Base-by-base conservation (phyloP, 2,113 vertebrate genomes). In the Toxostoma redivivum region DNA sequence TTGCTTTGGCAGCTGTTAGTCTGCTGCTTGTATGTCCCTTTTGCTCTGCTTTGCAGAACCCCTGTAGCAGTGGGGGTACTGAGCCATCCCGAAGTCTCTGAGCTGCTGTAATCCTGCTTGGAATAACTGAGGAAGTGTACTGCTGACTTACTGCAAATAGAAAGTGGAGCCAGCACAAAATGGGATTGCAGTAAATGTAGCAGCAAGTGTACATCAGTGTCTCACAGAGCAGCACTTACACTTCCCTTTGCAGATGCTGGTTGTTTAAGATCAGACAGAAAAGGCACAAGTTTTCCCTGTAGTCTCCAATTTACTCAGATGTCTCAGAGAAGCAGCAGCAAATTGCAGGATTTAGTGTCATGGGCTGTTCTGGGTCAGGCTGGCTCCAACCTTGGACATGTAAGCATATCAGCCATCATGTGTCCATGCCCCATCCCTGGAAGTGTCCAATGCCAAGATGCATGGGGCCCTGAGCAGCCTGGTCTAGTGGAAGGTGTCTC, bases 1-100 rank as follows among this genome's bases (percentile, higher is more conserved):
- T 81, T 0, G 0, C 11, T 65, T 69, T 1, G 23, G 45, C 44
- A 60, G 33, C 40, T 58, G 4, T 40, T 58, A 38, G 25, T 9
- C 57, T 71, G 8, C 33, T 79, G 44, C 47, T 79, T 74, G 23
- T 50, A 45, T 60, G 15, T 12, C 33, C 8, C 4, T 60, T 80
- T 71, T 40, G 44, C 37, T 76, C 58, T 83, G 38, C 22, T 72
- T 89, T 77, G 20, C 25, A 67, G 53, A 71, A 31, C 15, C 25
- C 35, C 42, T 50, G 17, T 50, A 50, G 70, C 48, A 58, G 2
- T 17, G 12, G 51, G 24, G 19, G 5, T 30, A 38, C 38, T 38
- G 80, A 79, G 40, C 62, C 8, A 40, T 30, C 24, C 25, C 4
- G 1, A 53, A 60, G 45, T 56, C 50, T 57, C 42, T 62, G 70